These are phyloP conservation scores for Albula goreensis DNA, from an alignment of 2,113 vertebrate species.

Conservation along the genomic window DNA sequence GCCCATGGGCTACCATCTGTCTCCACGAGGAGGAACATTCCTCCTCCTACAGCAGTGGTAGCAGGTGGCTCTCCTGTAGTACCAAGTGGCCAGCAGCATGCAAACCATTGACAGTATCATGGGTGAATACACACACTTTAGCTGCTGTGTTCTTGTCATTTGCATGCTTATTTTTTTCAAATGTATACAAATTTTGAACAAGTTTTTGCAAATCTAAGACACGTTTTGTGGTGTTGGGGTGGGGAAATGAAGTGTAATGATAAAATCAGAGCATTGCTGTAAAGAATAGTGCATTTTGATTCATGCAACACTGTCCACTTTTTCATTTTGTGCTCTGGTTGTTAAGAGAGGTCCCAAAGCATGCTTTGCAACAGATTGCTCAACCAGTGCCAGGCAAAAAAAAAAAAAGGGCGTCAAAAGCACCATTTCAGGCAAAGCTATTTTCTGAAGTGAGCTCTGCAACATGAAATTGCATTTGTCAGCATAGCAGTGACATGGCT, in stretches of 20 bases:
- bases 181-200: too few species aligned
- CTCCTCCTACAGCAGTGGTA: background rate
- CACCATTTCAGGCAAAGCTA: background rate
- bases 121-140: background rate
- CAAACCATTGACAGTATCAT: background rate
- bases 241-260: background rate
- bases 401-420: background rate
- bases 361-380: background rate
- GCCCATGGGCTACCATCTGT: background rate
- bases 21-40: background rate
- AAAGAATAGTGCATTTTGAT: background rate
- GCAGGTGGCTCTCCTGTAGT: background rate
- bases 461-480: constrained; percentile 13
- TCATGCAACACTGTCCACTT: background rate
- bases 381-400: background rate
- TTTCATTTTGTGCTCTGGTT: background rate
- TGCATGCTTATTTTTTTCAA: background rate
- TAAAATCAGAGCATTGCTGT: background rate
- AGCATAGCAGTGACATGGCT: constrained; percentile 2
- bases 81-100: background rate
- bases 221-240: too few species aligned
- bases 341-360: background rate
- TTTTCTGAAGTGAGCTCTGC: background rate
- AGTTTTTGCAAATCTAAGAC: too few species aligned
- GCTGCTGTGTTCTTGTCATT: background rate